Evolutionary conservation across 92 coral and sea anemone genomes (phyloP).

Genomic region (Muricea muricata): DNA sequence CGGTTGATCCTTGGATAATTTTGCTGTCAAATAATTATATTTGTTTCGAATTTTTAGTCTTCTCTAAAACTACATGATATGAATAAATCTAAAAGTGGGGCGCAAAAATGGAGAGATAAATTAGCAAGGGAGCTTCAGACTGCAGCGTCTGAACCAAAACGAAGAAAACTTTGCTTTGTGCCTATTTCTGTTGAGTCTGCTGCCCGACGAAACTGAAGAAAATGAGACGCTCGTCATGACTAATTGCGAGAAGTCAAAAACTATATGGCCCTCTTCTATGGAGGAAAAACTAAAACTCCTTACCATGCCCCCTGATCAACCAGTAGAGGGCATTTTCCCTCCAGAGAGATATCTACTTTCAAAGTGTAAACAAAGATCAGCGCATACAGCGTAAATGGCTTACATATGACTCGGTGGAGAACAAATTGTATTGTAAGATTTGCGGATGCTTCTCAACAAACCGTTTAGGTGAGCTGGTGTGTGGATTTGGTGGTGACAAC

Average conservation of each 20-base stretch:
- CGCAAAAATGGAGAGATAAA: not conserved
- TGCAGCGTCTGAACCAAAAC: not conserved
- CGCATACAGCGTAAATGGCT: not conserved
- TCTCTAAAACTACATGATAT: not conserved
- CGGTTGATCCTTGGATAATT: too few species aligned
- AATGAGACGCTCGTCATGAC: not conserved
- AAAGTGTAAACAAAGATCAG: not conserved
- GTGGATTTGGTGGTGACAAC: not conserved
- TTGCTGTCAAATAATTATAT: not conserved
- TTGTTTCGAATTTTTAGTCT: not conserved
- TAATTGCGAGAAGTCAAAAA: not conserved
- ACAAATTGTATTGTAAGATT: not conserved
- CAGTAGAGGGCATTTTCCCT: not conserved
- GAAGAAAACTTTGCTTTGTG: not conserved
- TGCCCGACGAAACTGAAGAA: not conserved
- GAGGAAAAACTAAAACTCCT: not conserved
- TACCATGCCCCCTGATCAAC: constrained; percentile 3
- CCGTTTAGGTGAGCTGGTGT: not conserved
- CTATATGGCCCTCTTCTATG: not conserved
- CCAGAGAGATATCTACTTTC: not conserved
- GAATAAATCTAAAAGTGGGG: not conserved
- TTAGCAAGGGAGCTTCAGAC: not conserved
- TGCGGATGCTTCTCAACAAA: not conserved
- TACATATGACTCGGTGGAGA: not conserved
- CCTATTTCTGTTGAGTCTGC: not conserved